These are phyloP conservation scores for Ethmia dodecea DNA, from an alignment of 2,888 invertebrate species.

Conservation along the genomic window DNA sequence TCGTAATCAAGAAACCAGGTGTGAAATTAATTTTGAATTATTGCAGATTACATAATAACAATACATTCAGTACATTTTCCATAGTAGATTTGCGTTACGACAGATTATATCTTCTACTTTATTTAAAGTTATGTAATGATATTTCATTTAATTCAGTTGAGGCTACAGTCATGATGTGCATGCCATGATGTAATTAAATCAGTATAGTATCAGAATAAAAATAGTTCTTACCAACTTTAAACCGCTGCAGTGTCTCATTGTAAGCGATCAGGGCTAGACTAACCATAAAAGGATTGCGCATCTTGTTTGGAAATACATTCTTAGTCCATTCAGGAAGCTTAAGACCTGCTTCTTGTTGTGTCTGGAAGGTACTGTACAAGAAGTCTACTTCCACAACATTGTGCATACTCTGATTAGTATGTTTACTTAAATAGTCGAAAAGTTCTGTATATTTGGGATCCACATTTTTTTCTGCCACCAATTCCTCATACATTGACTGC, in stretches of 20 bases:
- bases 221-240: conserved; percentile 80
- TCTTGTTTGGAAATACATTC: conserved; percentile 81
- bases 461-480: conserved; percentile 65
- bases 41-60: too few relatives aligned
- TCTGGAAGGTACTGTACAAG: conserved; percentile 83
- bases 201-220: too few relatives aligned
- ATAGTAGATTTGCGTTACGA: too few relatives aligned
- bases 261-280: conserved; percentile 85
- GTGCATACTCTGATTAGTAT: conserved; percentile 61
- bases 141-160: background rate
- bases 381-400: conserved; percentile 83
- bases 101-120: too few relatives aligned
- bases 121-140: too few relatives aligned
- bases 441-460: conserved; percentile 78
- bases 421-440: conserved; percentile 78
- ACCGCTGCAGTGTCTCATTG: conserved; percentile 82
- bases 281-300: conserved; percentile 81
- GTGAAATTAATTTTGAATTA: too few relatives aligned
- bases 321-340: conserved; percentile 86
- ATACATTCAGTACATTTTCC: too few relatives aligned
- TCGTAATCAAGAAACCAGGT: too few relatives aligned
- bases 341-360: conserved; percentile 79
- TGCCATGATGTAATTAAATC: too few relatives aligned
- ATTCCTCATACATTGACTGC: conserved; percentile 62
- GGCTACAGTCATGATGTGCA: too few relatives aligned